A percentile compares a stretch with the other conserved stretches of the same genome.
phyloP scores from a whole-genome alignment of 1,140 invertebrate species.

The Drosophila melanica region DNA sequence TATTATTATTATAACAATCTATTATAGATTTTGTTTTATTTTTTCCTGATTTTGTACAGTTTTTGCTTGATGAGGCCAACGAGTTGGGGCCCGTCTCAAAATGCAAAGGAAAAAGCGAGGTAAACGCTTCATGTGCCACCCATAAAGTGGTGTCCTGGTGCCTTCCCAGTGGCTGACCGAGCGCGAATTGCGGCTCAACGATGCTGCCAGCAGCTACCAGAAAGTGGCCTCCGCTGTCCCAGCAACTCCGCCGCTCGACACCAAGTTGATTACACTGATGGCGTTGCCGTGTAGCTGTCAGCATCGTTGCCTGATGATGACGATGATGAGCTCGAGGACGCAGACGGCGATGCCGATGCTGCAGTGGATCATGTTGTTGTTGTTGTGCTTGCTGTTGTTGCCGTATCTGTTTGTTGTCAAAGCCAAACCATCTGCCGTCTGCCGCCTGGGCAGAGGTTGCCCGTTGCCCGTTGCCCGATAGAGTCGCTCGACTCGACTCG shows the following conservation, averaged over 20 bases:
- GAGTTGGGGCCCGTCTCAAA: constrained; percentile 52
- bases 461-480: constrained; percentile 14
- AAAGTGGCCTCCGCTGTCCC: constrained; percentile 24
- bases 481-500: constrained; percentile 31
- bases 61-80: constrained; percentile 73
- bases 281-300: constrained; percentile 81
- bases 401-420: constrained; percentile 80
- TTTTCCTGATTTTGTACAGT: background rate
- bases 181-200: background rate
- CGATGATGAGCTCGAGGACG: constrained; percentile 76
- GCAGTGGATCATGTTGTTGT: constrained; percentile 43
- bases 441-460: constrained; percentile 42
- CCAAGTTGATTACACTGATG: constrained; percentile 80
- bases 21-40: constrained; percentile 9
- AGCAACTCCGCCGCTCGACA: constrained; percentile 58
- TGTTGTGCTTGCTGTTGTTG: constrained; percentile 42
- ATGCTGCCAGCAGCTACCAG: constrained; percentile 19
- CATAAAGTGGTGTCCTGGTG: constrained; percentile 56
- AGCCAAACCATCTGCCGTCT: constrained; percentile 41
- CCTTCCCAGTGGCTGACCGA: constrained; percentile 25
- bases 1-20: constrained; percentile 17
- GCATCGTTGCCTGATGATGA: constrained; percentile 79
- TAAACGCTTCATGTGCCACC: constrained; percentile 66
- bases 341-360: constrained; percentile 48
- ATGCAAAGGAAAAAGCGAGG: constrained; percentile 34